Evolutionary conservation across 2,113 vertebrate species (phyloP), one percentile per base, ranked within the genome.

Genomic region (Sylvilagus bachmani): DNA sequence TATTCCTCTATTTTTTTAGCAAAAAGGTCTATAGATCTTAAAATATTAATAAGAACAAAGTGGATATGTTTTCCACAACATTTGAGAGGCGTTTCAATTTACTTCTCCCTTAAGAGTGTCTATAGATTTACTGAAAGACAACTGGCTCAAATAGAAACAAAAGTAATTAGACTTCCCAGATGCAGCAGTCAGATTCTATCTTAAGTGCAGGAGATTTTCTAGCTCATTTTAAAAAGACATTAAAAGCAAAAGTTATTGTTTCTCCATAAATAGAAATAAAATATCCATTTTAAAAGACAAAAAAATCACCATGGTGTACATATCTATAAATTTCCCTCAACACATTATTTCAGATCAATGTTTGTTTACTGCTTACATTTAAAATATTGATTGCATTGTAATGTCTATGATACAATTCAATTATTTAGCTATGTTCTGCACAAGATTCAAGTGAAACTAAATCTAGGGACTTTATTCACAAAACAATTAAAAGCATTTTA

Each of bases 401-500:
- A 97, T 97, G 77, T 92, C 82, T 98, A 98, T 97, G 80, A 96
- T 98, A 98, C 96, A 98, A 83, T 96, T 97, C 96, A 53, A 74
- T 98, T 97, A 36, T 31, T 95, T 97, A 98, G 94, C 53, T 95
- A 92, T 97, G 93, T 96, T 97, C 95, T 97, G 97, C 97, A 98
- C 94, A 96, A 96, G 87, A 97, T 96, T 98, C 92, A 97, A 97
- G 96, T 95, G 91, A 97, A 97, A 98, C 95, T 97, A 92, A 98
- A 97, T 96, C 96, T 73, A 80, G 96, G 86, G 95, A 97, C 67
- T 77, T 96, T 96, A 97, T 96, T 97, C 97, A 98, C 97, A 97
- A 81, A 98, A 98, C 97, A 96, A 88, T 96, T 94, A 96, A 96
- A 97, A 94, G 96, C 96, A 96, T 92, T 98, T 98, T 97, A 97